phyloP scores from a whole-genome alignment of 2,113 vertebrate species.

The Pyxicephalus adspersus region DNA sequence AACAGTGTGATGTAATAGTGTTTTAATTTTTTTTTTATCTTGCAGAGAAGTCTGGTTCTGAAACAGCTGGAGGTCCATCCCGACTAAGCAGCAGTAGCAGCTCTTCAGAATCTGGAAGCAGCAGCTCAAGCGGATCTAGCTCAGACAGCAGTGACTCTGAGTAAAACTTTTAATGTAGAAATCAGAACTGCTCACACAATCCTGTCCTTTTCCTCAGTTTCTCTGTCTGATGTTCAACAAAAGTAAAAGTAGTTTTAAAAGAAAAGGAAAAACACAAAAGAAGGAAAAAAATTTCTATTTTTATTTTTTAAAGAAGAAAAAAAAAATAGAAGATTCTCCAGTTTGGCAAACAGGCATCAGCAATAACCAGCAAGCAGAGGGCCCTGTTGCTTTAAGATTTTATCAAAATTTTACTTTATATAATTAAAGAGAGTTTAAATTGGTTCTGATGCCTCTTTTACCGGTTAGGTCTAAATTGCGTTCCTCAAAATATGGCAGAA shows the following conservation, averaged over 20 bases:
- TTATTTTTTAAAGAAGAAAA: slow-evolving; percentile 39
- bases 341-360: slow-evolving; percentile 3
- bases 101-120: slow-evolving; percentile 84
- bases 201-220: slow-evolving; percentile 39
- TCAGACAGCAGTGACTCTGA: slow-evolving; percentile 87
- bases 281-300: not conserved
- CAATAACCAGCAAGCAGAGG: slow-evolving; percentile 45
- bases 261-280: no score
- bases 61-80: slow-evolving; percentile 79
- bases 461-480: slow-evolving; percentile 12
- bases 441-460: slow-evolving; percentile 18
- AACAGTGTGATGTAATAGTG: no score
- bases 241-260: slow-evolving; percentile 41
- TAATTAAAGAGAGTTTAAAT: slow-evolving; percentile 33
- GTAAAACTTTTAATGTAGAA: slow-evolving; percentile 57
- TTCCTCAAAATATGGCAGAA: not conserved
- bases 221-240: slow-evolving; percentile 56
- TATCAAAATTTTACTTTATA: slow-evolving; percentile 40
- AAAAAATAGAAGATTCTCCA: not conserved
- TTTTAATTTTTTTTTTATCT: not conserved
- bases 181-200: slow-evolving; percentile 50
- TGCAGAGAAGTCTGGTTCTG: slow-evolving; percentile 80
- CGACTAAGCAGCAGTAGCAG: slow-evolving; percentile 78
- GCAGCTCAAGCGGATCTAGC: slow-evolving; percentile 84
- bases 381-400: slow-evolving; percentile 7